These are phyloP conservation scores for Cathartes aura DNA, from an alignment of 2,113 vertebrate genomes.

Conservation along the genomic window DNA sequence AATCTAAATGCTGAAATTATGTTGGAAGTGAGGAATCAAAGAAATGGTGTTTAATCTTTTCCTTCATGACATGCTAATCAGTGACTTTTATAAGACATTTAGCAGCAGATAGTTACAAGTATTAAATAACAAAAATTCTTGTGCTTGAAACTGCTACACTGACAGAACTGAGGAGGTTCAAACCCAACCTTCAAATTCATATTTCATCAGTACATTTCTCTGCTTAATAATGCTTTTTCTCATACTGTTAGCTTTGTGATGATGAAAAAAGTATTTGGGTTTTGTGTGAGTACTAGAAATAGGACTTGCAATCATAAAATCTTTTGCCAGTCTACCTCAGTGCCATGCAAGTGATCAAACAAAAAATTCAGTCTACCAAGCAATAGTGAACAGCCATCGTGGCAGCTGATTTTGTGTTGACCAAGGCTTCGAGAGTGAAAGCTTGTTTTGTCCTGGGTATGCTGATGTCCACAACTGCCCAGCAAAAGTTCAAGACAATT, in stretches of 20 bases:
- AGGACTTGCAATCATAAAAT: not conserved
- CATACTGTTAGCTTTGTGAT: not conserved
- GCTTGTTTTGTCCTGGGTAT: not conserved
- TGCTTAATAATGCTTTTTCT: not conserved
- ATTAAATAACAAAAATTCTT: not conserved
- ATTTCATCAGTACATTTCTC: not conserved
- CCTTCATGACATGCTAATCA: not conserved
- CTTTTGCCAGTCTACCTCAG: not conserved
- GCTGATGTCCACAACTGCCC: not conserved
- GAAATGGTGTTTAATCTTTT: slow-evolving; percentile 7
- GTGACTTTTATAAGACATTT: not conserved
- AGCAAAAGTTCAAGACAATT: not conserved
- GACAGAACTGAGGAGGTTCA: not conserved
- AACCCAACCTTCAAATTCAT: not conserved
- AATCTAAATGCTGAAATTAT: slow-evolving; percentile 27
- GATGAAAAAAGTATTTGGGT: not conserved
- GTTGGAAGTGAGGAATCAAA: not conserved
- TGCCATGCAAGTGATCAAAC: not conserved
- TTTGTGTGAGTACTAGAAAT: not conserved
- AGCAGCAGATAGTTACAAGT: not conserved
- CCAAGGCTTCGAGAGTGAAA: not conserved
- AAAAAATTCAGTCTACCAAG: not conserved
- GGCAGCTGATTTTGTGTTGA: not conserved
- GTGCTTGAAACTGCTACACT: not conserved
- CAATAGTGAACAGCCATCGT: not conserved